Evolutionary conservation across 2,797 vertebrate species (phyloP).

Genomic region (Ctenosaura bakeri): DNA sequence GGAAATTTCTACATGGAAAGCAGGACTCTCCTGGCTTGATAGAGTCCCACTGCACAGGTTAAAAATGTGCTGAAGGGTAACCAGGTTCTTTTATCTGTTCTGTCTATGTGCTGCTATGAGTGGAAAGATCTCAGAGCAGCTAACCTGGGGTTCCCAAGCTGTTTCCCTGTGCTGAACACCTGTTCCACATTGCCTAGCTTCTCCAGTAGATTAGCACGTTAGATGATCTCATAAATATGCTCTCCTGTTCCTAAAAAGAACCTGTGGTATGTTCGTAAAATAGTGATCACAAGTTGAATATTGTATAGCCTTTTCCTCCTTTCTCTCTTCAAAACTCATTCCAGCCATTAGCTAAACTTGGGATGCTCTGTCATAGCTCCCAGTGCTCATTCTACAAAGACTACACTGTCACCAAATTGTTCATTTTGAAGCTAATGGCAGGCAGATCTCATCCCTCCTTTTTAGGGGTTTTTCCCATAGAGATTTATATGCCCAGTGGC

Average conservation of each 20-base stretch:
- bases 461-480: constrained; percentile 34
- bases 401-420: neutral
- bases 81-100: neutral
- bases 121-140: neutral
- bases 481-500: constrained; percentile 16
- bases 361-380: neutral
- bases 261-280: neutral
- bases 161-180: neutral
- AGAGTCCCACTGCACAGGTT: neutral
- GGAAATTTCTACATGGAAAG: neutral
- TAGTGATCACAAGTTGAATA: neutral
- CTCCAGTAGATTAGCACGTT: neutral
- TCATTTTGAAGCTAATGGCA: constrained; percentile 25
- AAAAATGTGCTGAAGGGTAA: neutral
- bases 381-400: neutral
- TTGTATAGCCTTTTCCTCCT: neutral
- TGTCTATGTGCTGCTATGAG: neutral
- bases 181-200: neutral
- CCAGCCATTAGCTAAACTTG: constrained; percentile 7
- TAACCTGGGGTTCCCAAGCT: neutral
- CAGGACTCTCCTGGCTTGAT: neutral
- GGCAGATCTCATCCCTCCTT: neutral
- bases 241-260: constrained; percentile 1
- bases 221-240: neutral
- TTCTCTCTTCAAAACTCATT: neutral